Conservation (phyloP, 2,797 vertebrate species). For the Poecilia velifera region DNA sequence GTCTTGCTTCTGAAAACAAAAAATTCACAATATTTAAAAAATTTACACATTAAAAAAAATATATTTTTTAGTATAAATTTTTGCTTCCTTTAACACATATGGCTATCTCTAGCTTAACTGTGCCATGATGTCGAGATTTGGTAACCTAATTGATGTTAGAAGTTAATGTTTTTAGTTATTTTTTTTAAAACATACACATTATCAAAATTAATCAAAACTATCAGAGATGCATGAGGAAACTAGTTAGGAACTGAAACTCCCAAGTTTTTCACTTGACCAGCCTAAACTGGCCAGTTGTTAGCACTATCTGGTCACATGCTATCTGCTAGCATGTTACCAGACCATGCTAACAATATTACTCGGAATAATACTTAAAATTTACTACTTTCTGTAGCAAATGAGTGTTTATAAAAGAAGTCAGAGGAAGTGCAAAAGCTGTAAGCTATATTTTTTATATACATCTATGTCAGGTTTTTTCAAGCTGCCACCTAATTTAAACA, state of each 20-base stretch:
- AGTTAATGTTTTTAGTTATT: neutral
- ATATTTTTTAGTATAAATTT: neutral
- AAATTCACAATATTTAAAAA: neutral
- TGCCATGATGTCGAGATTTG: neutral
- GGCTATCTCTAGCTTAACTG: neutral
- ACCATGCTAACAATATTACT: neutral
- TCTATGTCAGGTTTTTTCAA: neutral
- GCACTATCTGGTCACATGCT: too few species aligned
- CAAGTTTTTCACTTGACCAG: neutral
- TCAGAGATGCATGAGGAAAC: neutral
- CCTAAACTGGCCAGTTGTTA: neutral
- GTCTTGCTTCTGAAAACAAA: conserved; percentile 64
- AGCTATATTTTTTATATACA: neutral
- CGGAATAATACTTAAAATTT: neutral
- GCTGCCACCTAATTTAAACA: neutral
- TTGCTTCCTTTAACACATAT: neutral
- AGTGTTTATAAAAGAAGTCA: neutral
- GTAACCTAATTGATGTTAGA: neutral
- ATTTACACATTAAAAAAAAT: neutral
- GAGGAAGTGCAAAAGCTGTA: neutral
- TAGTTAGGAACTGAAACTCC: neutral
- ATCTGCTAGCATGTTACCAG: neutral
- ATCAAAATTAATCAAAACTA: neutral
- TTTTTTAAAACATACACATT: neutral
- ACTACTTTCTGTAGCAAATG: neutral